Conservation (phyloP, 2,888 invertebrate genomes). For the Eristalis tenax region DNA sequence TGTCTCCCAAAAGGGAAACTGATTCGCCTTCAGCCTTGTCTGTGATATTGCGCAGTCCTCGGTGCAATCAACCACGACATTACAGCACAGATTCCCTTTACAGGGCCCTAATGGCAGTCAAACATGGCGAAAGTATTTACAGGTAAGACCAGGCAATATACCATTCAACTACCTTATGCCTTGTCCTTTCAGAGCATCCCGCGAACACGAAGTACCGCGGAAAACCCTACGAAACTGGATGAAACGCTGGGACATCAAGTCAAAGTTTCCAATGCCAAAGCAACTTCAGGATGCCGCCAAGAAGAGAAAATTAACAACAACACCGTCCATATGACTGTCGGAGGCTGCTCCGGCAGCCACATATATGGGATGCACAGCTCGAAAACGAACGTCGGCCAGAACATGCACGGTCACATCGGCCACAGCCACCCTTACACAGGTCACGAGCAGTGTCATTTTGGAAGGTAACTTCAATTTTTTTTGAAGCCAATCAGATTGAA, state of each 20-base stretch:
- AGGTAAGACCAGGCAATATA: slow-evolving; percentile 78
- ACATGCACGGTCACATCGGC: slow-evolving; percentile 53
- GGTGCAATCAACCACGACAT: slow-evolving; percentile 75
- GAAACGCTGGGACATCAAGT: slow-evolving; percentile 85
- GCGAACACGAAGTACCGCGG: slow-evolving; percentile 84
- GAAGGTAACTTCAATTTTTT: background rate
- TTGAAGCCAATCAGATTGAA: background rate
- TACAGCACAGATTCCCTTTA: slow-evolving; percentile 82
- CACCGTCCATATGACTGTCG: slow-evolving; percentile 2
- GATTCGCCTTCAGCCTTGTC: slow-evolving; percentile 64
- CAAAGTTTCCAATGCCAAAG: slow-evolving; percentile 84
- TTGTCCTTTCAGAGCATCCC: slow-evolving; percentile 82
- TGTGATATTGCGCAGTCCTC: slow-evolving; percentile 74
- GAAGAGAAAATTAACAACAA: slow-evolving; percentile 75
- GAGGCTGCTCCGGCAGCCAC: background rate
- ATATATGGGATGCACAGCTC: background rate
- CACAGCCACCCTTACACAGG: slow-evolving; percentile 38
- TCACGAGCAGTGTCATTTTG: background rate
- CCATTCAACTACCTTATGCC: background rate
- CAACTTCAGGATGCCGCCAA: slow-evolving; percentile 84
- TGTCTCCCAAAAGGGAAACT: background rate
- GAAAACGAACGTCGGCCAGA: slow-evolving; percentile 33
- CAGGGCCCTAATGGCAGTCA: slow-evolving; percentile 84
- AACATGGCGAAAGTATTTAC: slow-evolving; percentile 84
- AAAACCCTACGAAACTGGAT: slow-evolving; percentile 85